phyloP scores from a whole-genome alignment of 1,140 invertebrate genomes.

The Rhynchophorus ferrugineus region DNA sequence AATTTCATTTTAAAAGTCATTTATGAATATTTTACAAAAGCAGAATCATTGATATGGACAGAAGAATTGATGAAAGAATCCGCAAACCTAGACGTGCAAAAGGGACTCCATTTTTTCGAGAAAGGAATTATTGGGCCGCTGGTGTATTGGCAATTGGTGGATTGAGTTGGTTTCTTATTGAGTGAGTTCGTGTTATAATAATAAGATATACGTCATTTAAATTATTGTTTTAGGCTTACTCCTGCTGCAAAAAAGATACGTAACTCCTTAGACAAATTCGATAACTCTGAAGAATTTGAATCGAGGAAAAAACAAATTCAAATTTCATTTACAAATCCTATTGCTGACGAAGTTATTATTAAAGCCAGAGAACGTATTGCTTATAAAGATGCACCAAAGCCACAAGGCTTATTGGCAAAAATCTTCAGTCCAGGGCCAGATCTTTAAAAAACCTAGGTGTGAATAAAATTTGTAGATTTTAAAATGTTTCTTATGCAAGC shows the following conservation, averaged over 20 bases:
- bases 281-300: constrained; percentile 15
- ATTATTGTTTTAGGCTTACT: constrained; percentile 20
- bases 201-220: not conserved
- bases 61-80: constrained; percentile 33
- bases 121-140: constrained; percentile 40
- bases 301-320: constrained; percentile 11
- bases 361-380: constrained; percentile 19
- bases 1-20: too few species aligned
- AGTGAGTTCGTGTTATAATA: constrained; percentile 26
- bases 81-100: constrained; percentile 46
- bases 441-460: constrained; percentile 23
- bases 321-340: not conserved
- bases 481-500: not conserved
- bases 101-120: constrained; percentile 44
- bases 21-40: too few species aligned
- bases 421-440: constrained; percentile 19
- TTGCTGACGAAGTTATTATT: constrained; percentile 11
- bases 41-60: constrained; percentile 26
- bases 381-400: constrained; percentile 26
- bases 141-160: constrained; percentile 32
- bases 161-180: constrained; percentile 27
- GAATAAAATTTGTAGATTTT: not conserved
- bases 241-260: constrained; percentile 17
- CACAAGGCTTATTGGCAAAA: constrained; percentile 30
- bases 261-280: constrained; percentile 18